Evolutionary conservation across 2,797 vertebrate species (phyloP).

Genomic region (Muraenolepis orangiensis): DNA sequence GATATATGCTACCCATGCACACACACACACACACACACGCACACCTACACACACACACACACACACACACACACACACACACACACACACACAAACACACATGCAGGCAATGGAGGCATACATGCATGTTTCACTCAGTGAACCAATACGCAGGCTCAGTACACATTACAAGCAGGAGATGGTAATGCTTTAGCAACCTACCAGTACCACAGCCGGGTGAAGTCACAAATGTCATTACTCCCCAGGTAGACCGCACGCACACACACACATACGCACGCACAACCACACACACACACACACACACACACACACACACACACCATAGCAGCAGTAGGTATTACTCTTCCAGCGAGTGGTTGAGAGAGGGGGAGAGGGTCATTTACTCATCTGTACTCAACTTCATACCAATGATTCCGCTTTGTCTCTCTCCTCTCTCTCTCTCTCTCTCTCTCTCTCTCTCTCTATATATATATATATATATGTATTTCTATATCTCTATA

Average conservation of each 20-base stretch:
- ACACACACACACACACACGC: not conserved
- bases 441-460: not conserved
- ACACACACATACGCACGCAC: slow-evolving; percentile 9
- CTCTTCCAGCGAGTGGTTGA: slow-evolving; percentile 14
- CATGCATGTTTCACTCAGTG: not conserved
- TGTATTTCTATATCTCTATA: not conserved
- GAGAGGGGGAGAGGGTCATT: slow-evolving; percentile 47
- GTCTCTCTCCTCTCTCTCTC: not conserved
- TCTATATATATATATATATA: not conserved
- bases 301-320: slow-evolving; percentile 10
- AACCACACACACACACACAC: slow-evolving; percentile 6
- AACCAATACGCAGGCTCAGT: not conserved
- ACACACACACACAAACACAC: not conserved
- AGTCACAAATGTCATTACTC: slow-evolving; percentile 45
- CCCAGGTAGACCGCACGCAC: slow-evolving; percentile 14
- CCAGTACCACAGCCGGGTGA: slow-evolving; percentile 10
- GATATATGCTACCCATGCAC: not conserved
- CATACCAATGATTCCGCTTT: not conserved
- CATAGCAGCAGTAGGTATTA: slow-evolving; percentile 29
- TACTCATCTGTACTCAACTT: slow-evolving; percentile 34
- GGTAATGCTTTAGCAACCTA: slow-evolving; percentile 34
- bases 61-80: no score
- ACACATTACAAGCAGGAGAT: not conserved
- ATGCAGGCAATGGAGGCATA: not conserved
- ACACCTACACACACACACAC: no score